Base-by-base conservation (phyloP, 2,888 invertebrate species). In the Scaeva pyrastri region DNA sequence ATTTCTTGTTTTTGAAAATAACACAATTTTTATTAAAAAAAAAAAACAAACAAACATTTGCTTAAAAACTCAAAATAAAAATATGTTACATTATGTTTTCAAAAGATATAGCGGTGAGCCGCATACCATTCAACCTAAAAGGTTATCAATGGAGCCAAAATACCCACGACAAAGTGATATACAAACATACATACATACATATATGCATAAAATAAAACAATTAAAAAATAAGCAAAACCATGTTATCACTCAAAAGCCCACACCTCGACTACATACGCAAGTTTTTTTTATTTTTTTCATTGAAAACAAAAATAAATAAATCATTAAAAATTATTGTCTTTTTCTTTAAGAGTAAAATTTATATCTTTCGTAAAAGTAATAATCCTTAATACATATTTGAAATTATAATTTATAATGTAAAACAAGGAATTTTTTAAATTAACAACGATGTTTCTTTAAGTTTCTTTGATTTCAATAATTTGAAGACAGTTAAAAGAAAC, bases 91-190 rank as follows among this genome's bases (percentile, higher is more conserved):
- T 55, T 52, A 52, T 62, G 36, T 60, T 50, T 60, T 36, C 23
- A 55, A 14, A 55, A 26, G 55, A 55, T 19, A 48, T 48, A 7
- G 19, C 11, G 23, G 19, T 26, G 19, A 12, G 19, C 12, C 26
- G 23, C 8, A 31, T 55, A 26, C 50, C 26, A 71, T 64, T 72
- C 71, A 76, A 64, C 16, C 48, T 56, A 50, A 58, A 16, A 71
- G 81, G 76, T 82, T 76, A 76, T 72, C 81, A 72, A 76, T 50
- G 76, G 81, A 76, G 76, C 76, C 76, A 66, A 72, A 81, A 62
- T 76, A 64, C 64, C 50, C 81, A 66, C 76, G 39, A 36, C 31
- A 19, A 48, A 19, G 8, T n/a, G n/a, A n/a, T n/a, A n/a, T n/a
- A n/a, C n/a, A n/a, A n/a, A n/a, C n/a, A n/a, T n/a, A n/a, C n/a